These are phyloP conservation scores for Brevipalpus yothersi DNA, from an alignment of 1,140 invertebrate genomes.

Conservation along the genomic window DNA sequence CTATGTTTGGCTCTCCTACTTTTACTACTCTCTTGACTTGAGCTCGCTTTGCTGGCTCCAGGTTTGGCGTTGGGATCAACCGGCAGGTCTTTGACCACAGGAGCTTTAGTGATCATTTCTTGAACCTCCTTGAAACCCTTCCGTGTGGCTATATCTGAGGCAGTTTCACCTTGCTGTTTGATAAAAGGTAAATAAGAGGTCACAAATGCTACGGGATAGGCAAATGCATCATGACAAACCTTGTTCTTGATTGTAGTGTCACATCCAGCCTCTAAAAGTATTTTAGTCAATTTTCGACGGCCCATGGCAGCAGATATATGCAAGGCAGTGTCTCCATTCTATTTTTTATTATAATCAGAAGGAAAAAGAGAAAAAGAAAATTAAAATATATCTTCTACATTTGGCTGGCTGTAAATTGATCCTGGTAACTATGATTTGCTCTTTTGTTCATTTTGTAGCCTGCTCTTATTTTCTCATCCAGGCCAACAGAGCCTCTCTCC, in stretches of 20 bases:
- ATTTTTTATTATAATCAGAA: background rate
- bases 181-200: background rate
- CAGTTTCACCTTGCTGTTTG: constrained; percentile 52
- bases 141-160: constrained; percentile 58
- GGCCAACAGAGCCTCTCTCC: too few relatives aligned
- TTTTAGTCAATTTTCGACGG: constrained; percentile 63
- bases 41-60: constrained; percentile 17
- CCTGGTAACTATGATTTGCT: too few relatives aligned
- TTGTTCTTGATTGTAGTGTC: constrained; percentile 55
- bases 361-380: too few relatives aligned
- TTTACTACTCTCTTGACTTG: constrained; percentile 1
- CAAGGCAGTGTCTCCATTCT: constrained; percentile 78
- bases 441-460: too few relatives aligned
- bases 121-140: constrained; percentile 63
- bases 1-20: constrained; percentile 13
- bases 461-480: too few relatives aligned
- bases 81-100: constrained; percentile 6
- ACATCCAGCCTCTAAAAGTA: constrained; percentile 62
- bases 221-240: constrained; percentile 17
- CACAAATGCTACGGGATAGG: background rate
- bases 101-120: constrained; percentile 38
- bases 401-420: too few relatives aligned
- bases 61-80: background rate
- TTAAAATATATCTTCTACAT: too few relatives aligned
- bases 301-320: constrained; percentile 86